Evolutionary conservation across 2,888 invertebrate genomes (phyloP), one percentile per base, ranked within the genome.

Genomic region (Mamestra brassicae): DNA sequence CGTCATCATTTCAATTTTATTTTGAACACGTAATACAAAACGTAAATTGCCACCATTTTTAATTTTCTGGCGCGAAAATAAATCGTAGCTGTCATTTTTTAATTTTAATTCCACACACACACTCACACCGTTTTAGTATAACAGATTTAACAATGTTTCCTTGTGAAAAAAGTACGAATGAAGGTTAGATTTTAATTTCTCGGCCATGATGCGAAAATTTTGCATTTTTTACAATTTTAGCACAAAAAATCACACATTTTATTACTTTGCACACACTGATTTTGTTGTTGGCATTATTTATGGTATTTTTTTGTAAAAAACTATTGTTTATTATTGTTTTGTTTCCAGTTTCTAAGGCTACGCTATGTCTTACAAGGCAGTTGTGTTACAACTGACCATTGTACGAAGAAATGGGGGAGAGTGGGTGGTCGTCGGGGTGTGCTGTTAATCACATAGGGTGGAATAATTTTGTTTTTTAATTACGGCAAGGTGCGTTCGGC

Each of bases 381-480:
- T 91, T 91, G 90, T 91, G 86, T 89, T 92, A 90, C 92, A 91
- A 96, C 96, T 96, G 96, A 96, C 96, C 96, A 92, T 90, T 92
- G 92, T 93, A 89, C 90, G 93, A 95, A 95, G 95, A 94, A 95
- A 93, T 76, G 71, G 88, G 90, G 92, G 92, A 89, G 89, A 67
- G 79, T 88, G 90, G 91, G 87, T 83, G 81, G 87, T 61, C 86
- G 77, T 78, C 73, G 71, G 83, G 91, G 92, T 89, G 89, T 85
- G 90, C 89, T 88, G 92, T 94, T 95, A 95, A 95, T 95, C 94
- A 95, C 93, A 87, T 81, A 86, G 93, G 94, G 95, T 93, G 95
- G 95, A 95, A 95, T 95, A 95, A 94, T 95, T 94, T 95, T 94
- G 93, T 93, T 94, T 96, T 95, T 96, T 96, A 95, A 96, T 96